These are phyloP conservation scores for Sarcophaga carnaria DNA, from an alignment of 2,888 invertebrate species.

Conservation along the genomic window DNA sequence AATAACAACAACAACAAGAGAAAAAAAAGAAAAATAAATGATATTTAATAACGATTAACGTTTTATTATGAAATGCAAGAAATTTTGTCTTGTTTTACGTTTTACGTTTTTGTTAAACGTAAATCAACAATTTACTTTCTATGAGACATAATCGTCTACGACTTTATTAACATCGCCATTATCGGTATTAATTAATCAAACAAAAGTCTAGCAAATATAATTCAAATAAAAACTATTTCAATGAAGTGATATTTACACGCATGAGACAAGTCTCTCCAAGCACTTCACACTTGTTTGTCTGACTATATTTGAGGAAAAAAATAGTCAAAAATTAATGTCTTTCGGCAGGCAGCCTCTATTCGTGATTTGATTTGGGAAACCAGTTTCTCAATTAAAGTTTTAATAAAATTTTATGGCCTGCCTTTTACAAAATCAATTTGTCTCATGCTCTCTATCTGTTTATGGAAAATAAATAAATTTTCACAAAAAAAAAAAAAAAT, in stretches of 20 bases:
- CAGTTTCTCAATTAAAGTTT: too few species aligned
- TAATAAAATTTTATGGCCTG: background rate
- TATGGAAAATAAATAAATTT: background rate
- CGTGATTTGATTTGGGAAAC: too few species aligned
- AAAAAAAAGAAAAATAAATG: conserved; percentile 22
- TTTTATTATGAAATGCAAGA: conserved; percentile 40
- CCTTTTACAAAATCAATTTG: background rate
- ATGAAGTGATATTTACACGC: background rate
- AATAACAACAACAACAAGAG: too few species aligned
- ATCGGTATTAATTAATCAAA: background rate
- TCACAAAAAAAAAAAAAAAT: background rate
- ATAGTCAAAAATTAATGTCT: too few species aligned
- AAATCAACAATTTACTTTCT: conserved; percentile 52
- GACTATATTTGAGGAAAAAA: too few species aligned
- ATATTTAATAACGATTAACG: conserved; percentile 16
- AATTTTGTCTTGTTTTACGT: background rate
- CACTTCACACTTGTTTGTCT: background rate
- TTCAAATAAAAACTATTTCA: background rate
- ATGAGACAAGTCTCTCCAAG: background rate
- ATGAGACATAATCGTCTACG: conserved; percentile 9
- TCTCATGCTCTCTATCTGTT: background rate
- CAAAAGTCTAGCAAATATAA: background rate
- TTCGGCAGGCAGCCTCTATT: too few species aligned
- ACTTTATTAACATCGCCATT: background rate
- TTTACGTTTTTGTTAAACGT: background rate